These are phyloP conservation scores for Cosmopolites sordidus DNA, from an alignment of 2,888 invertebrate species.

Conservation along the genomic window DNA sequence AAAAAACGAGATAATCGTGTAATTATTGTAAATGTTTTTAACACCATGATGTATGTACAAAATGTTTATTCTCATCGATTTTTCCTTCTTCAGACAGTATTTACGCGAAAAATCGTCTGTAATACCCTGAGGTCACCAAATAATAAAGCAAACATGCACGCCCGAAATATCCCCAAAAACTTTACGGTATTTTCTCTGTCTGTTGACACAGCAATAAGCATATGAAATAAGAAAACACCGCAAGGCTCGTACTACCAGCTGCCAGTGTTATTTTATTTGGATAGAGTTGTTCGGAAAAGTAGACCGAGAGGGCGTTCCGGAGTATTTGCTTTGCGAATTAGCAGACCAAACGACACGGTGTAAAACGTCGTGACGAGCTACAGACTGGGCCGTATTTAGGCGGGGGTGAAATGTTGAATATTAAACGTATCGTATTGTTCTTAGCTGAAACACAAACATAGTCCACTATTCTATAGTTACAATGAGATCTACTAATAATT, in stretches of 20 bases:
- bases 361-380: constrained; percentile 5
- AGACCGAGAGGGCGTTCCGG: constrained; percentile 19
- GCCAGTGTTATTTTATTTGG: constrained; percentile 28
- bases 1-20: no score
- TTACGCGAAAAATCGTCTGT: background rate
- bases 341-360: constrained; percentile 9
- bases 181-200: constrained; percentile 18
- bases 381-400: background rate
- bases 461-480: no score
- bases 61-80: no score
- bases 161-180: constrained; percentile 13
- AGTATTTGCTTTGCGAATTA: constrained; percentile 24
- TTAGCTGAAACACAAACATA: no score
- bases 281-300: constrained; percentile 25
- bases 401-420: background rate
- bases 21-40: no score
- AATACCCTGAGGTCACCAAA: constrained; percentile 10
- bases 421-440: background rate
- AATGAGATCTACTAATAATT: no score
- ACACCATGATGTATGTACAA: no score
- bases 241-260: constrained; percentile 24
- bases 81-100: background rate
- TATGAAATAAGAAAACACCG: constrained; percentile 29
- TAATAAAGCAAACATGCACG: constrained; percentile 18
- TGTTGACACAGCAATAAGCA: constrained; percentile 28